Percentiles rank a stretch among this genome's conserved stretches.
These are phyloP conservation scores for Quadriops clusia DNA, from an alignment of 2,888 invertebrate species.

Conservation along the genomic window DNA sequence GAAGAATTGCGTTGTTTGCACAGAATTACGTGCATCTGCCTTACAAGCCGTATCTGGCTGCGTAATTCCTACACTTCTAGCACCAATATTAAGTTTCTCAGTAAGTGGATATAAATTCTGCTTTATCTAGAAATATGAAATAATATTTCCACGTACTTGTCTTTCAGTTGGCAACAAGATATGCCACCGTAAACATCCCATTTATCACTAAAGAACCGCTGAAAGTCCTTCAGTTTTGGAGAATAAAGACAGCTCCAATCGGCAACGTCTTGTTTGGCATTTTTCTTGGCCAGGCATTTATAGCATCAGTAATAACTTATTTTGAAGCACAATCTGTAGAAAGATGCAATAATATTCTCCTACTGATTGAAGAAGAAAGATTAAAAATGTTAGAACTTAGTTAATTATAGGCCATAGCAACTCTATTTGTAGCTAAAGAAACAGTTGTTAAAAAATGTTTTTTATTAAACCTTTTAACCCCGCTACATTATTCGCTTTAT, in stretches of 20 bases:
- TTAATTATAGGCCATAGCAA: too few relatives aligned
- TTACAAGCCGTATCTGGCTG: slow-evolving; percentile 44
- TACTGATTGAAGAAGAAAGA: slow-evolving; percentile 23
- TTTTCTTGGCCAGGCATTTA: slow-evolving; percentile 40
- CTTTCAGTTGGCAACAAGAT: slow-evolving; percentile 49
- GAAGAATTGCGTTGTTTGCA: slow-evolving; percentile 52
- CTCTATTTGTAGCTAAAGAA: slow-evolving; percentile 8
- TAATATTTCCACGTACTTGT: slow-evolving; percentile 9
- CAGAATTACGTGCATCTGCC: slow-evolving; percentile 46
- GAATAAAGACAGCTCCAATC: slow-evolving; percentile 44
- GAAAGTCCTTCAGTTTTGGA: slow-evolving; percentile 42
- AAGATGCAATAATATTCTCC: slow-evolving; percentile 33
- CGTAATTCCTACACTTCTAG: slow-evolving; percentile 48
- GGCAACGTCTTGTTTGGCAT: slow-evolving; percentile 39
- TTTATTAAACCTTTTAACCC: slow-evolving; percentile 29
- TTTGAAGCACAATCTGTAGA: slow-evolving; percentile 45
- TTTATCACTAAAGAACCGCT: slow-evolving; percentile 44
- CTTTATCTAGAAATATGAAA: background rate
- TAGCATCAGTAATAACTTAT: slow-evolving; percentile 48
- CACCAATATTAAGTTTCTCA: slow-evolving; percentile 48
- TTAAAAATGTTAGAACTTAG: background rate
- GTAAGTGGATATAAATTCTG: slow-evolving; percentile 32
- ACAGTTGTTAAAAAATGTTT: slow-evolving; percentile 16
- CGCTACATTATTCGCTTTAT: slow-evolving; percentile 21
- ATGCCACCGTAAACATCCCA: slow-evolving; percentile 51